Evolutionary conservation across 2,888 invertebrate genomes (phyloP), one percentile per base, ranked within the genome.

Genomic region (Aleiodes testaceus): DNA sequence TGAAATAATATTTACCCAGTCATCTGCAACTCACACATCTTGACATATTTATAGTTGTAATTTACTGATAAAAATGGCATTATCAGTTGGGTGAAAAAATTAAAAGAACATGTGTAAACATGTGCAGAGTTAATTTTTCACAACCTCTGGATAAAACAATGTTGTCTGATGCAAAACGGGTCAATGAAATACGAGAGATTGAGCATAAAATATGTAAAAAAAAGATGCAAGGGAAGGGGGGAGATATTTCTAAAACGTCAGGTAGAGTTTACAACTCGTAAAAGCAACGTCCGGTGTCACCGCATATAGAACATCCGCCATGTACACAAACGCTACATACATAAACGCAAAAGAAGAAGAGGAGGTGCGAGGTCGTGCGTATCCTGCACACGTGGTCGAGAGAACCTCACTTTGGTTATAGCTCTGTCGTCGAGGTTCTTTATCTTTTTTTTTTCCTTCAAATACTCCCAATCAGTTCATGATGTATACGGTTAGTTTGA

Each of bases 261-360:
- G 44, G 42, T 47, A 52, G 45, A 61, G 26, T 26, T 68, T 30
- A 59, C 59, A 59, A 42, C 59, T 36, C 36, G 63, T 42, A 63
- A 47, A 63, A 44, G 68, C 59, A 70, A 73, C 84, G 80, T 85
- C 85, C 84, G 84, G 84, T 81, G 66, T 75, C 77, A 78, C 80
- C 84, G 79, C 81, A 81, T 83, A 84, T 82, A 84, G 82, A 82
- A 85, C 82, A 84, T 84, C 84, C 84, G 84, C 77, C 80, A 52
- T 73, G 70, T 70, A 74, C 73, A 70, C 55, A 53, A 36, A 68
- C 70, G 67, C 49, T 55, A 73, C 72, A 69, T 63, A 69, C 69
- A 74, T 69, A 66, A 69, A 64, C 65, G 68, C 64, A 65, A 55
- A 26, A 47, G 63, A 50, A 66, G 68, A 70, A 45, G 61, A 61